These are phyloP conservation scores for Probosciger aterrimus DNA, from an alignment of 2,113 vertebrate species.

Conservation along the genomic window DNA sequence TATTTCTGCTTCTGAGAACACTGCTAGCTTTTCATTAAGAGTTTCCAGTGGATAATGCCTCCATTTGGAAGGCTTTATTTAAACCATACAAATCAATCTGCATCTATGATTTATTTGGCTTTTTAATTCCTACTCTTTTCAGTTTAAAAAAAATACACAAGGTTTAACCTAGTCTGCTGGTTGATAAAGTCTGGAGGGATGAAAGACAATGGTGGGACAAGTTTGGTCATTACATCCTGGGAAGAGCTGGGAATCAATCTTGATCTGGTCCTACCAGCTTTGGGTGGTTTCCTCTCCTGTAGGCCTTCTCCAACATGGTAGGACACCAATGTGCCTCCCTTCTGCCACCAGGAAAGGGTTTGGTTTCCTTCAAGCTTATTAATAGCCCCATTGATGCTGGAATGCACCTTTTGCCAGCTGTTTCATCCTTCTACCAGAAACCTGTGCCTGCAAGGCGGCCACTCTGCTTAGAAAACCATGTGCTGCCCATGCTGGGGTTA, in stretches of 20 bases:
- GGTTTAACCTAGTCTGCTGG: neutral
- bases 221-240: neutral
- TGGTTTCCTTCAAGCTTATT: neutral
- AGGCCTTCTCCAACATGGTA: rapidly evolving
- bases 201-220: neutral
- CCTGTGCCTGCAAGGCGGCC: neutral
- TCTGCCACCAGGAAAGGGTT: neutral
- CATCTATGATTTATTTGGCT: conserved; percentile 2
- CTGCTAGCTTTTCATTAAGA: conserved; percentile 13
- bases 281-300: neutral
- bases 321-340: neutral
- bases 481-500: rapidly evolving
- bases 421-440: neutral
- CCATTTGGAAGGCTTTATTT: conserved; percentile 21
- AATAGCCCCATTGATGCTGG: neutral
- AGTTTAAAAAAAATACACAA: neutral
- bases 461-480: neutral
- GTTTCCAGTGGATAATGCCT: conserved; percentile 18
- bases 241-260: neutral
- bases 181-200: neutral
- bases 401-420: neutral
- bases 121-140: neutral
- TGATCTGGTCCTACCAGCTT: neutral
- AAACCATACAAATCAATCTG: conserved; percentile 22
- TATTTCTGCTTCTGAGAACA: conserved; percentile 33